Evolutionary conservation across 2,113 vertebrate species (phyloP), one percentile per base, ranked within the genome.

Genomic region (Dryoscopus gambensis): DNA sequence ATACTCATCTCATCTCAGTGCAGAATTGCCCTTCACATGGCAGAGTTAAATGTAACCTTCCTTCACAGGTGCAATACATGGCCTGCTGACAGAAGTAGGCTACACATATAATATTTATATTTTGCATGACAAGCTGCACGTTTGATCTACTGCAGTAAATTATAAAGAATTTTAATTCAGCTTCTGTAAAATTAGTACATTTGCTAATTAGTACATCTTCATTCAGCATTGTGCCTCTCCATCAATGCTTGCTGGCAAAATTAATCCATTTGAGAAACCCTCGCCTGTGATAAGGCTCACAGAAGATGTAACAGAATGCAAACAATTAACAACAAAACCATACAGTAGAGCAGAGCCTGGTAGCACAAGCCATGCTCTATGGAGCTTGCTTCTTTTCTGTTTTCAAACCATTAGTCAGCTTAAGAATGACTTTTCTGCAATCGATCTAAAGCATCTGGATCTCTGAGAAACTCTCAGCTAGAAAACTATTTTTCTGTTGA

Each of bases 251-350:
- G 33, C 67, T 91, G 31, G 67, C 50, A 94, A 89, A 95, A 87
- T 62, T 9, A 91, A 83, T 74, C 20, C 23, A 46, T 68, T 62
- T 56, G 63, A 94, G 59, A 91, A 93, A 75, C 16, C 9, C 33
- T 74, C 0, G 37, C 68, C 46, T 89, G 24, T 76, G 62, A 73
- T 73, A 85, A 69, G 81, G 82, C 78, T 91, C 87, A 76, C 87
- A 88, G 33, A 76, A 96, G 59, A 93, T 60, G 44, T 11, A 91
- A 74, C 55, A 77, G 50, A 82, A 88, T 5, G 35, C 67, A 96
- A 91, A 96, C 91, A 97, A 93, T 92, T 92, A 92, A 94, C 91
- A 93, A 96, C 70, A 89, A 91, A 95, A 88, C 57, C 75, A 94
- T 47, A 82, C 57, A 91, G 46, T 3, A 87, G 35, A 88, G 59